Percentiles rank a stretch among this genome's conserved stretches.
phyloP scores from a whole-genome alignment of 2,113 vertebrate genomes.

The Corvus cornix region DNA sequence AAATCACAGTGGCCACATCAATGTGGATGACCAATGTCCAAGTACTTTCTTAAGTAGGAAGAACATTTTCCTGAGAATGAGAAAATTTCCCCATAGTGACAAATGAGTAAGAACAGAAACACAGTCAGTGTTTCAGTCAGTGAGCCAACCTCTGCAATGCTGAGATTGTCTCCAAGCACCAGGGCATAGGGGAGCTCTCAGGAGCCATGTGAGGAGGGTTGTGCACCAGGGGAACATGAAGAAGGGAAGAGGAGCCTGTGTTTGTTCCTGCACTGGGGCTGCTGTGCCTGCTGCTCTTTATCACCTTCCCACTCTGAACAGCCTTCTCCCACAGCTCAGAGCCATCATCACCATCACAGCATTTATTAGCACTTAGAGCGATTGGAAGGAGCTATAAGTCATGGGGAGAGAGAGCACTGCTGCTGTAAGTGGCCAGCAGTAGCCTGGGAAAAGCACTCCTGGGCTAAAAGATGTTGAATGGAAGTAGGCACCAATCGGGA shows the following conservation, averaged over 20 bases:
- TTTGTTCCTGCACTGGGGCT: neutral
- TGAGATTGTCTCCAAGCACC: neutral
- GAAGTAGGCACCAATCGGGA: neutral
- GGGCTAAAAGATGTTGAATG: neutral
- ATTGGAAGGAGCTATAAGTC: neutral
- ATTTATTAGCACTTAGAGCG: neutral
- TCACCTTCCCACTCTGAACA: neutral
- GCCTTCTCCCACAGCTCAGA: neutral
- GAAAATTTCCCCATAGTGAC: neutral
- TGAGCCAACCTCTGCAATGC: fast-evolving
- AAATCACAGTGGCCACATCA: neutral
- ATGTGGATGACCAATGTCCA: neutral
- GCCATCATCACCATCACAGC: neutral
- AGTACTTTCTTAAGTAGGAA: neutral
- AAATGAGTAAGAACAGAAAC: neutral
- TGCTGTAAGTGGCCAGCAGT: neutral
- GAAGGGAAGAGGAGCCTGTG: neutral
- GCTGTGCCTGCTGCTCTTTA: neutral
- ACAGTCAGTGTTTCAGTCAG: fast-evolving
- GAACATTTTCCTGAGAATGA: neutral
- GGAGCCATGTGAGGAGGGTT: neutral
- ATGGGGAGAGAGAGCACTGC: neutral
- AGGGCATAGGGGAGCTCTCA: neutral
- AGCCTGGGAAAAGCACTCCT: neutral
- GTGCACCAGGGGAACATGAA: neutral